These are phyloP conservation scores for Oncorhynchus nerka DNA, from an alignment of 2,113 vertebrate species.

Conservation along the genomic window DNA sequence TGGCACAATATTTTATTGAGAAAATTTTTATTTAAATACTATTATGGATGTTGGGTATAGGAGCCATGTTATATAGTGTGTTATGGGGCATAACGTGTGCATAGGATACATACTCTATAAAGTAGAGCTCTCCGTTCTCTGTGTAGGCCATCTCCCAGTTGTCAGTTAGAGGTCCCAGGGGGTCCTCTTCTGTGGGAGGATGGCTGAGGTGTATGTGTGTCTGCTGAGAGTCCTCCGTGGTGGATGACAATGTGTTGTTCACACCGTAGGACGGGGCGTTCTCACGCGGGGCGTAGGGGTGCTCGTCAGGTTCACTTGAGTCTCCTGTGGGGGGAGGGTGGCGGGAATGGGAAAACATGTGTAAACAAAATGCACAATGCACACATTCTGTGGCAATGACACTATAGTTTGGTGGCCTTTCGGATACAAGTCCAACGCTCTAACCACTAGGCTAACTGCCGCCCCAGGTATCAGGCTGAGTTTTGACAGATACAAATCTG, in stretches of 20 bases:
- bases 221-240: constrained; percentile 96
- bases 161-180: constrained; percentile 92
- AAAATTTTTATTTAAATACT: too few species aligned
- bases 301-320: constrained; percentile 92
- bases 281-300: constrained; percentile 70
- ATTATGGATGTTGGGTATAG: neutral
- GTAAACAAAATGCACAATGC: constrained; percentile 5
- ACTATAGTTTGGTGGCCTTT: neutral
- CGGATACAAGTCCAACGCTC: too few species aligned
- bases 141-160: constrained; percentile 99
- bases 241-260: constrained; percentile 81
- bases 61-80: neutral
- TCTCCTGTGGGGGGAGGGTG: constrained; percentile 75
- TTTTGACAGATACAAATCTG: too few species aligned
- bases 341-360: neutral
- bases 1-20: too few species aligned
- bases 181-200: constrained; percentile 92
- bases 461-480: too few species aligned
- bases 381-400: neutral
- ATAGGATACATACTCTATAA: constrained; percentile 88
- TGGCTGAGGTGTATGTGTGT: constrained; percentile 89
- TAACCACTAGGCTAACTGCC: too few species aligned
- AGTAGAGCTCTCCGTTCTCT: constrained; percentile 99
- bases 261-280: constrained; percentile 68
- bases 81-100: constrained; percentile 12